phyloP scores from a whole-genome alignment of 2,113 vertebrate species.

The Hydrolagus affinis region DNA sequence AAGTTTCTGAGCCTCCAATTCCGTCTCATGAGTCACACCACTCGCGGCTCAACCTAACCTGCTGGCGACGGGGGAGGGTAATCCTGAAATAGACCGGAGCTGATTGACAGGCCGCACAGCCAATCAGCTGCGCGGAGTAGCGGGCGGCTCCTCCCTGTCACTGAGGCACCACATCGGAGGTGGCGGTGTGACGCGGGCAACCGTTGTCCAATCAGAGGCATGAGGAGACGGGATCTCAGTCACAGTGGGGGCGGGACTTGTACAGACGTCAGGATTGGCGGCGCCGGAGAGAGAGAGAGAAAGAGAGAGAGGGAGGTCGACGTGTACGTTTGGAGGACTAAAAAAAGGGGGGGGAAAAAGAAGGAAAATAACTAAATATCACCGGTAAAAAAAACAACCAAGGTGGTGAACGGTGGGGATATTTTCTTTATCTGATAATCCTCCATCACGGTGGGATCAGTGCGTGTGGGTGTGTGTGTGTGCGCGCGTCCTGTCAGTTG shows the following conservation, averaged over 20 bases:
- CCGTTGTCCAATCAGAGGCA: background rate
- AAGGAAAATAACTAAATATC: no score
- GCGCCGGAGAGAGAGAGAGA: background rate
- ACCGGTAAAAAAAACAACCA: no score
- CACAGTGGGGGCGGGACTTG: background rate
- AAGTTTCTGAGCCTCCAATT: constrained; percentile 6
- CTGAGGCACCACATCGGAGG: background rate
- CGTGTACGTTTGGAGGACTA: background rate
- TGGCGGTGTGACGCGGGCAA: no score
- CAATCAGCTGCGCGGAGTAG: background rate
- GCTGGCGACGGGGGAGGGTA: background rate
- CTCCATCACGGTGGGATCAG: no score
- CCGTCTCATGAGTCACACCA: constrained; percentile 12
- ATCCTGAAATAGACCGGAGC: background rate
- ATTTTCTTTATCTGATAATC: no score
- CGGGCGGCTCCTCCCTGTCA: background rate
- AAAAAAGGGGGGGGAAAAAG: background rate
- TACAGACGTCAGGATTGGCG: background rate
- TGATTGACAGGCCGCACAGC: background rate
- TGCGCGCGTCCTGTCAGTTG: no score
- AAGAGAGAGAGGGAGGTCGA: background rate
- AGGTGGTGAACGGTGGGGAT: no score
- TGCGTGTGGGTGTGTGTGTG: no score
- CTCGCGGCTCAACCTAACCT: background rate
- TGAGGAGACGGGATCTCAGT: background rate